phyloP scores from a whole-genome alignment of 2,797 vertebrate species.

The Lithobates sylvaticus region DNA sequence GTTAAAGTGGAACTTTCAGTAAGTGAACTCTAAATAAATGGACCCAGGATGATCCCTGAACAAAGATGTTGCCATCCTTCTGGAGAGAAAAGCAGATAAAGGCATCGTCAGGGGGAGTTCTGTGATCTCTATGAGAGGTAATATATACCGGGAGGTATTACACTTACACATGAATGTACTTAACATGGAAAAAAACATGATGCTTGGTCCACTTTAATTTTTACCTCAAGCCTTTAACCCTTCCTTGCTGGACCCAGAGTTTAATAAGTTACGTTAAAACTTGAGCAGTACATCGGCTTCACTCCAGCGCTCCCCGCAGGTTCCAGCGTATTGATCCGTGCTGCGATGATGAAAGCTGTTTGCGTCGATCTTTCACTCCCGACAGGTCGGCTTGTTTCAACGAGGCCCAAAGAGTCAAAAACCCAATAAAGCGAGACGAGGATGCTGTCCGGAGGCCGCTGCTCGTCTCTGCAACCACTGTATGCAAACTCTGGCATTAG shows the following conservation, averaged over 20 bases:
- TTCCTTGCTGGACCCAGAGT: background rate
- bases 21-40: too few species aligned
- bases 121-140: too few species aligned
- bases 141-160: too few species aligned
- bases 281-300: background rate
- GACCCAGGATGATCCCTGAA: too few species aligned
- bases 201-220: background rate
- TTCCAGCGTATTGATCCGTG: constrained; percentile 45
- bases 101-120: too few species aligned
- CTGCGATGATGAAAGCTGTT: constrained; percentile 69
- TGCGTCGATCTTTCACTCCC: constrained; percentile 71
- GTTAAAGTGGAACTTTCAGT: too few species aligned
- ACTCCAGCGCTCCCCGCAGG: constrained; percentile 8
- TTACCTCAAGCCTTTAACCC: background rate
- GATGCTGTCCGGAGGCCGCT: constrained; percentile 78
- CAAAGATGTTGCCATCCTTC: too few species aligned
- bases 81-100: too few species aligned
- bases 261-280: background rate
- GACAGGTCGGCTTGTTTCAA: constrained; percentile 70
- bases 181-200: background rate
- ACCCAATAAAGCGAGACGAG: constrained; percentile 78
- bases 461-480: constrained; percentile 92
- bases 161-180: too few species aligned
- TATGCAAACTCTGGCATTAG: constrained; percentile 99
- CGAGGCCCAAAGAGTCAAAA: constrained; percentile 79